Evolutionary conservation across 2,888 invertebrate species (phyloP).

Genomic region (Lasioglossum villosulum): DNA sequence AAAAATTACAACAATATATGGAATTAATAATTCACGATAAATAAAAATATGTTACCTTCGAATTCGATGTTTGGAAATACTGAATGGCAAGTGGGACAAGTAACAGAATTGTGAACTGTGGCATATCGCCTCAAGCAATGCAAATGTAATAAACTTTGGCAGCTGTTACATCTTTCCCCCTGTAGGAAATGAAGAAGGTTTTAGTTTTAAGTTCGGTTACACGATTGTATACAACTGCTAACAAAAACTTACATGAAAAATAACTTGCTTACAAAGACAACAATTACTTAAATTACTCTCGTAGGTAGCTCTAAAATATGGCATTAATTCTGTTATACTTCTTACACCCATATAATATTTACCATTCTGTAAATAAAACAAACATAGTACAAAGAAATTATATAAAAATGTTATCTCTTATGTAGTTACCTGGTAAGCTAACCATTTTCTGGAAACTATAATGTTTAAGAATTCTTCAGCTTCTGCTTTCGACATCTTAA

Average conservation of each 20-base stretch:
- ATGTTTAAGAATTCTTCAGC: slow-evolving; percentile 74
- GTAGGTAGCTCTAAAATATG: slow-evolving; percentile 79
- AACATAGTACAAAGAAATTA: background rate
- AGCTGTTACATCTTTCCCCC: slow-evolving; percentile 71
- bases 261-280: slow-evolving; percentile 75
- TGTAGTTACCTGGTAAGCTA: slow-evolving; percentile 71
- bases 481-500: slow-evolving; percentile 67
- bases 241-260: slow-evolving; percentile 77
- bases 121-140: slow-evolving; percentile 71
- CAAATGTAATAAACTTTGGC: slow-evolving; percentile 68
- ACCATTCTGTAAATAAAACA: slow-evolving; percentile 73
- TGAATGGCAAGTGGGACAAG: slow-evolving; percentile 72
- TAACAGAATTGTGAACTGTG: slow-evolving; percentile 52
- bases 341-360: slow-evolving; percentile 79
- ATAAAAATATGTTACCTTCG: slow-evolving; percentile 33
- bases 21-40: no score
- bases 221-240: slow-evolving; percentile 6
- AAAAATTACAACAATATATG: background rate
- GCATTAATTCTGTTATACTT: slow-evolving; percentile 79
- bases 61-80: slow-evolving; percentile 29
- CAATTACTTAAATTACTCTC: slow-evolving; percentile 74
- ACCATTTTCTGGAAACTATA: slow-evolving; percentile 73
- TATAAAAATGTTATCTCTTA: background rate
- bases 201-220: slow-evolving; percentile 6
- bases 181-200: slow-evolving; percentile 46